Evolutionary conservation across 1,140 invertebrate species (phyloP).

Genomic region (Cylas formicarius): DNA sequence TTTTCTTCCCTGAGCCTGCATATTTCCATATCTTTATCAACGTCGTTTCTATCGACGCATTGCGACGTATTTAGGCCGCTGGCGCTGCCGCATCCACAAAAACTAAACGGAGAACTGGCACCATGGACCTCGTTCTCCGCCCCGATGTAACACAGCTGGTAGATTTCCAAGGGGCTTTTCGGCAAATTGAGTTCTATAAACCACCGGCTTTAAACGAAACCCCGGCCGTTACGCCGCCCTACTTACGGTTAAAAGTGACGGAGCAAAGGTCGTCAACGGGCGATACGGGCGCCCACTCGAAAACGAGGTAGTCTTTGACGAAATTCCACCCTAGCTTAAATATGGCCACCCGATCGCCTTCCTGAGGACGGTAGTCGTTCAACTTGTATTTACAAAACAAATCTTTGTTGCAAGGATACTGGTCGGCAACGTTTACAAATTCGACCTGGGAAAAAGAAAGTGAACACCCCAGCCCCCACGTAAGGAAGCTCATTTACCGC

Average conservation of each 20-base stretch:
- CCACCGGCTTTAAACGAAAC: background rate
- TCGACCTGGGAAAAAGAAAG: conserved; percentile 24
- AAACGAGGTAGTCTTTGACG: conserved; percentile 30
- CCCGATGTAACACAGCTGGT: conserved; percentile 35
- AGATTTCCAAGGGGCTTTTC: conserved; percentile 26
- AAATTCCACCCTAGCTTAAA: conserved; percentile 33
- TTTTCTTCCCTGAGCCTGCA: conserved; percentile 25
- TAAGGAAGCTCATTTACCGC: conserved; percentile 3
- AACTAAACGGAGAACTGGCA: conserved; percentile 31
- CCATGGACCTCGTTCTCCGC: conserved; percentile 29
- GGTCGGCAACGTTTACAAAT: conserved; percentile 27
- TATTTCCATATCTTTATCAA: conserved; percentile 23
- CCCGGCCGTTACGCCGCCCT: background rate
- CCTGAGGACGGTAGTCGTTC: conserved; percentile 26
- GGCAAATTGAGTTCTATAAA: conserved; percentile 28
- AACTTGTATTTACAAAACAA: conserved; percentile 27
- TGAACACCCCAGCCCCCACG: too few species aligned
- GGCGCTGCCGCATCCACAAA: conserved; percentile 13
- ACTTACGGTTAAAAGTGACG: conserved; percentile 30
- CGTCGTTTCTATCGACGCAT: conserved; percentile 5
- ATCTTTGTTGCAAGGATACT: conserved; percentile 28
- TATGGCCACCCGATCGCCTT: conserved; percentile 32
- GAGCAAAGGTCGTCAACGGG: conserved; percentile 3
- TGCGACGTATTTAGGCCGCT: background rate
- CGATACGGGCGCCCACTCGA: conserved; percentile 27